Evolutionary conservation across 2,113 vertebrate genomes (phyloP).

Genomic region (Bubo blakistoni): DNA sequence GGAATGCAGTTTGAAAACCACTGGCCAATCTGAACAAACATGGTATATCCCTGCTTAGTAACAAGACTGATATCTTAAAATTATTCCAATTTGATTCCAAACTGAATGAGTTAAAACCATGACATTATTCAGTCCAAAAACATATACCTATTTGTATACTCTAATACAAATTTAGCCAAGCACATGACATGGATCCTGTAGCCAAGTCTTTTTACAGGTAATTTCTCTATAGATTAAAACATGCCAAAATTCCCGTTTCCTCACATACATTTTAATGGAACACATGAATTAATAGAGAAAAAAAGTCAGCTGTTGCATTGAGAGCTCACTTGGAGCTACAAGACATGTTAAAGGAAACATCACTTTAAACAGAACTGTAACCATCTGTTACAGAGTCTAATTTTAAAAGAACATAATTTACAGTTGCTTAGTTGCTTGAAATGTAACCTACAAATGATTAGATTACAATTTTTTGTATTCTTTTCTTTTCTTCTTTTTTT

Average conservation of each 20-base stretch:
- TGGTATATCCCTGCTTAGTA: neutral
- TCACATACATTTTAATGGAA: neutral
- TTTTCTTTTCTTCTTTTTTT: neutral
- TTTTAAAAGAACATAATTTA: conserved; percentile 39
- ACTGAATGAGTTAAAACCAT: neutral
- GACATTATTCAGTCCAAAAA: neutral
- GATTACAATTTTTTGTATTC: neutral
- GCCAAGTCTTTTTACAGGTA: neutral
- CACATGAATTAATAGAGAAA: neutral
- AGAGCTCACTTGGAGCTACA: neutral
- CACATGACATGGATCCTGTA: neutral
- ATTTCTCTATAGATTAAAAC: neutral
- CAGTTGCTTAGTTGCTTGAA: neutral
- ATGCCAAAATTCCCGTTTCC: neutral
- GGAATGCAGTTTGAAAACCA: neutral
- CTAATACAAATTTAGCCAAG: neutral
- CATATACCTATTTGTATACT: neutral
- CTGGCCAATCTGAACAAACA: neutral
- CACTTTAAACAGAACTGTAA: neutral
- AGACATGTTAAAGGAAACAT: neutral
- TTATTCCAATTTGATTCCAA: neutral
- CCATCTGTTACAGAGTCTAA: neutral
- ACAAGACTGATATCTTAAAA: neutral
- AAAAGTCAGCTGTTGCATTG: neutral
- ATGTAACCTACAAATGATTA: conserved; percentile 11